Conservation (phyloP, 1,140 invertebrate genomes). For the Brachionus rotundiformis region DNA sequence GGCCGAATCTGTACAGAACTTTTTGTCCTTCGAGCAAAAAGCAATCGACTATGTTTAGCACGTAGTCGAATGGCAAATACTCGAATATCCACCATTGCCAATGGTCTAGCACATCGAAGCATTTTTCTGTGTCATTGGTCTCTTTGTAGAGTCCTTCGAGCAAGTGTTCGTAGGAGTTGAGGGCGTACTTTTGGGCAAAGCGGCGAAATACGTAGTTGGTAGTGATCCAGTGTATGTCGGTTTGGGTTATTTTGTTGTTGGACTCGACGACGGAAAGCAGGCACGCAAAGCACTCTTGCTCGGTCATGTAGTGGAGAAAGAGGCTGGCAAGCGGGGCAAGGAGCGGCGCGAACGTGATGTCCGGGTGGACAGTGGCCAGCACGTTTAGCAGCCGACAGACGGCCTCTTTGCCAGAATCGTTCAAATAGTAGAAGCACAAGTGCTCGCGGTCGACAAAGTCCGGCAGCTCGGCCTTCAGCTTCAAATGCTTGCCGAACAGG, state of each 20-base stretch:
- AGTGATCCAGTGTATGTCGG: slow-evolving; percentile 48
- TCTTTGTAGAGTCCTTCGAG: slow-evolving; percentile 8
- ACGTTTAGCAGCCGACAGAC: slow-evolving; percentile 41
- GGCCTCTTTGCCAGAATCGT: slow-evolving; percentile 21
- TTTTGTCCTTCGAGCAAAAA: slow-evolving; percentile 49
- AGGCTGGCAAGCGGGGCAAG: slow-evolving; percentile 27
- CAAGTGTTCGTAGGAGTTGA: neutral
- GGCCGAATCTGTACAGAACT: neutral
- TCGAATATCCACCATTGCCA: slow-evolving; percentile 50
- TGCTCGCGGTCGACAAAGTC: slow-evolving; percentile 47
- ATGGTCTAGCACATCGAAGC: slow-evolving; percentile 13
- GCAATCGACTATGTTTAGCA: slow-evolving; percentile 44
- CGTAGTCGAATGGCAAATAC: slow-evolving; percentile 16
- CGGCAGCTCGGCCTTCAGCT: slow-evolving; percentile 40
- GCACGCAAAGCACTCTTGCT: slow-evolving; percentile 42
- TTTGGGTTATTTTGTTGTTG: slow-evolving; percentile 49
- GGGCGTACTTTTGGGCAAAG: slow-evolving; percentile 44
- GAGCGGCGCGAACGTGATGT: slow-evolving; percentile 51
- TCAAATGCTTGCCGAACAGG: slow-evolving; percentile 34
- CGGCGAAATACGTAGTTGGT: slow-evolving; percentile 37
- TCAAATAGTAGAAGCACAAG: slow-evolving; percentile 37
- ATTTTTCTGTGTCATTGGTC: neutral
- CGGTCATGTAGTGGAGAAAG: slow-evolving; percentile 48
- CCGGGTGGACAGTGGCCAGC: slow-evolving; percentile 36
- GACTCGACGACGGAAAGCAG: slow-evolving; percentile 31